A percentile compares a stretch with the other conserved stretches of the same genome.
phyloP scores from a whole-genome alignment of 2,797 vertebrate genomes.

The Odontamblyopus rebecca region DNA sequence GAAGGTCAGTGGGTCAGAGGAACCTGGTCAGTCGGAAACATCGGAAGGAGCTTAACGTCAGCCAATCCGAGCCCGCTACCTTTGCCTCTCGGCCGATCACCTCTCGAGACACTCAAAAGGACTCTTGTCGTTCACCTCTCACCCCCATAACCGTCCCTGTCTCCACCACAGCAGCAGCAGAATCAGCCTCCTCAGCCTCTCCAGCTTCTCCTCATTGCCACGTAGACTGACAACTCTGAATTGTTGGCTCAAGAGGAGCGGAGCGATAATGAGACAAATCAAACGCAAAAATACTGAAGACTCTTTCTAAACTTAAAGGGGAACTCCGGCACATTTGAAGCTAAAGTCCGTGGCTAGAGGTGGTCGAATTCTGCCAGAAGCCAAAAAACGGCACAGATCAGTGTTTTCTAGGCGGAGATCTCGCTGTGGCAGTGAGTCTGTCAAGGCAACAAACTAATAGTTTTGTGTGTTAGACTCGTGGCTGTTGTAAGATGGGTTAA shows the following conservation, averaged over 20 bases:
- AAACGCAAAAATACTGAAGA: too few relatives aligned
- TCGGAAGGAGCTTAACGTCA: not conserved
- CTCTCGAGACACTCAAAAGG: not conserved
- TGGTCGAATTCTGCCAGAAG: too few relatives aligned
- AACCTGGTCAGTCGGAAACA: not conserved
- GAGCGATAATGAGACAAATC: not conserved
- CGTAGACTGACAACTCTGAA: not conserved
- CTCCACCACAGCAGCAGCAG: not conserved
- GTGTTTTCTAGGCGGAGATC: too few relatives aligned
- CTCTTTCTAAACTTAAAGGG: too few relatives aligned
- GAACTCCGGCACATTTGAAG: too few relatives aligned
- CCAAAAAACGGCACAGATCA: too few relatives aligned
- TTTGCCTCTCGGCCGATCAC: not conserved
- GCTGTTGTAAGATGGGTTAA: too few relatives aligned
- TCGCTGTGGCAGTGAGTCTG: too few relatives aligned
- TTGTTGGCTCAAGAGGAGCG: not conserved
- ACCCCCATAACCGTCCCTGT: not conserved
- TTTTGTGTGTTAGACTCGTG: too few relatives aligned
- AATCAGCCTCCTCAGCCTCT: not conserved
- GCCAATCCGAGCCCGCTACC: not conserved
- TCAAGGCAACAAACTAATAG: too few relatives aligned
- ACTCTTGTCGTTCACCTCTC: not conserved
- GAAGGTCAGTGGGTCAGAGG: not conserved
- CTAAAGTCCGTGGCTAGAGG: too few relatives aligned
- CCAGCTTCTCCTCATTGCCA: not conserved